Percentiles rank a stretch among this genome's conserved stretches.
These are phyloP conservation scores for Oreortyx pictus DNA, from an alignment of 2,797 vertebrate species.

Conservation along the genomic window DNA sequence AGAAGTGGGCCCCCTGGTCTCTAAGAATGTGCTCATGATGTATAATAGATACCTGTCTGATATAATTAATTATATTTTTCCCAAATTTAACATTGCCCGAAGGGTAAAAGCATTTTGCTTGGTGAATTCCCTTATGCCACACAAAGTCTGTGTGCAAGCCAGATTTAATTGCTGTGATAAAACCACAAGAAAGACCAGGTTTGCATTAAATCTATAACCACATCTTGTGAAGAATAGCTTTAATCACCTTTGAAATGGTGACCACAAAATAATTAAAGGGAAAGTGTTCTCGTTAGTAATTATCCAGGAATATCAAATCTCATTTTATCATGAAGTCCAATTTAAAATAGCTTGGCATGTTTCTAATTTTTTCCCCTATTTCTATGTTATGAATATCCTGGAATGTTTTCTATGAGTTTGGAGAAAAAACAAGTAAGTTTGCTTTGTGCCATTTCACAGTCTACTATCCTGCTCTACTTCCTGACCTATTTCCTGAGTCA, in stretches of 20 bases:
- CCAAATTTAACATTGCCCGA: slow-evolving; percentile 94
- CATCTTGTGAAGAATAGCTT: slow-evolving; percentile 90
- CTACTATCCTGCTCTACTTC: background rate
- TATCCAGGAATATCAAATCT: slow-evolving; percentile 84
- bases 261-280: slow-evolving; percentile 98
- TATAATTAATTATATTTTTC: slow-evolving; percentile 95
- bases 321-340: slow-evolving; percentile 76
- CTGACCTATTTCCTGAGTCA: too few relatives aligned
- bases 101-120: slow-evolving; percentile 90
- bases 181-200: slow-evolving; percentile 98
- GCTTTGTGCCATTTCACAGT: background rate
- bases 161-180: slow-evolving; percentile 95
- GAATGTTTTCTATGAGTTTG: slow-evolving; percentile 22
- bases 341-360: slow-evolving; percentile 73
- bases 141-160: slow-evolving; percentile 89
- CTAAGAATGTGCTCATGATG: slow-evolving; percentile 78
- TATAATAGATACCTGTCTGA: slow-evolving; percentile 94
- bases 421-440: background rate
- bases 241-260: slow-evolving; percentile 92
- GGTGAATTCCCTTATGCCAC: slow-evolving; percentile 91
- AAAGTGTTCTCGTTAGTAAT: slow-evolving; percentile 86
- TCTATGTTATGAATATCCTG: slow-evolving; percentile 46
- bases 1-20: slow-evolving; percentile 77
- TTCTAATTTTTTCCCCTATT: slow-evolving; percentile 29
- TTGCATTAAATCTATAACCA: slow-evolving; percentile 93